Conservation (phyloP, 2,888 invertebrate species). For the Saturnia japonica region DNA sequence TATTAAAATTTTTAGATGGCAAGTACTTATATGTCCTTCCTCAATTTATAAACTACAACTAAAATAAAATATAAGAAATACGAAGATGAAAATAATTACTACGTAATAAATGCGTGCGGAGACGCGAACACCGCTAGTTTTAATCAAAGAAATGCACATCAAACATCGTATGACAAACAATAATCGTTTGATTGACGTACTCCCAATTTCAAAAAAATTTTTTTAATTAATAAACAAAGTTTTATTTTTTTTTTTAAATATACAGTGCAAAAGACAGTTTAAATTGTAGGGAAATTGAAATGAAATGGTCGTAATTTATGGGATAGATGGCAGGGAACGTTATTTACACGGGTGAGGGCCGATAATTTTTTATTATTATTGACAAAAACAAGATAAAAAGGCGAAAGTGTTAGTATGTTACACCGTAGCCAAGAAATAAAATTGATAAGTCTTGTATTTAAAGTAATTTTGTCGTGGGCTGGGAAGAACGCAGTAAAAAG, state of each 20-base stretch:
- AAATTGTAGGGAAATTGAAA: background rate
- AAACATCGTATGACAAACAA: no score
- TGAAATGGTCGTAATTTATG: background rate
- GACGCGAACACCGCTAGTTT: no score
- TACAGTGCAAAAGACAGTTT: background rate
- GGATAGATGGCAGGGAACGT: background rate
- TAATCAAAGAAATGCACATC: no score
- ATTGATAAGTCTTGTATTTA: conserved; percentile 41
- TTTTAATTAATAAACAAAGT: background rate
- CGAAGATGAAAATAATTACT: no score
- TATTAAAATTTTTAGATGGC: no score
- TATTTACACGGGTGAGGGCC: background rate
- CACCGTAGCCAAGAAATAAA: conserved; percentile 43
- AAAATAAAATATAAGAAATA: no score
- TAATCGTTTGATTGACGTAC: background rate
- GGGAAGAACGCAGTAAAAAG: conserved; percentile 4
- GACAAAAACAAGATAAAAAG: conserved; percentile 45
- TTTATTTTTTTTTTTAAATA: background rate
- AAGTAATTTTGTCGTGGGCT: conserved; percentile 21
- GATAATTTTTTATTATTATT: conserved; percentile 46
- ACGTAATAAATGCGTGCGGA: no score
- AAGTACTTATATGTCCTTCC: no score
- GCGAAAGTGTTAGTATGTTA: conserved; percentile 34
- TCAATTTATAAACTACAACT: no score
- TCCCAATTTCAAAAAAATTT: background rate